Conservation (phyloP, 1,140 invertebrate genomes). For the Ceratina calcarata region DNA sequence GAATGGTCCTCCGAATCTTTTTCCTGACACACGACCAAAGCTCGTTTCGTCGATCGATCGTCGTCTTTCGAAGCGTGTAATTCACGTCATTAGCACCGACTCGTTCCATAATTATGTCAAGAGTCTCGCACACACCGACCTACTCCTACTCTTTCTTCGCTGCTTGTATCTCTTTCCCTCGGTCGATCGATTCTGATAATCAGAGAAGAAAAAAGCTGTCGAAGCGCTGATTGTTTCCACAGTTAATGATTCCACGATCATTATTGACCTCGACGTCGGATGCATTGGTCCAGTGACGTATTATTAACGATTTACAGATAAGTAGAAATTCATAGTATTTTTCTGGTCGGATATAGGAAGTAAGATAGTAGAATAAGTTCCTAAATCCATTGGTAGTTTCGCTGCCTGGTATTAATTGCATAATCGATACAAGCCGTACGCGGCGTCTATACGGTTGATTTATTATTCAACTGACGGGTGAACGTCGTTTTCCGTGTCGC, state of each 20-base stretch:
- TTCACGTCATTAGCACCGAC: constrained; percentile 46
- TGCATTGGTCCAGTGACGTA: not conserved
- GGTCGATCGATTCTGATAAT: constrained; percentile 15
- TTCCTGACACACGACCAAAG: not conserved
- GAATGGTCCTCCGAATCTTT: constrained; percentile 3
- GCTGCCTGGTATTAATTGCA: not conserved
- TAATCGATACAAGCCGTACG: not conserved
- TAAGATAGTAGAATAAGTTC: not conserved
- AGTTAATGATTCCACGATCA: not conserved
- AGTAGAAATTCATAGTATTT: too few species aligned
- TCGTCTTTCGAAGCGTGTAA: constrained; percentile 32
- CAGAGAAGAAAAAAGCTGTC: not conserved
- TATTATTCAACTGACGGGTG: not conserved
- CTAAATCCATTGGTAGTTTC: not conserved
- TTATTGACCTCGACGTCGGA: too few species aligned
- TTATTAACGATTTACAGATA: not conserved
- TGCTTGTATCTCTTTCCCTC: not conserved
- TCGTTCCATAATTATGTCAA: constrained; percentile 49
- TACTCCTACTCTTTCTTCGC: not conserved
- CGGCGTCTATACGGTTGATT: not conserved
- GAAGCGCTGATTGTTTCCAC: not conserved
- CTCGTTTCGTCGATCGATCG: constrained; percentile 37
- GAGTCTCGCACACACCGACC: constrained; percentile 19
- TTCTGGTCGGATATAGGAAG: too few species aligned
- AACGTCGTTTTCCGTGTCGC: not conserved